Base-by-base conservation (phyloP, 1,140 invertebrate genomes). In the Holcopasites calliopsidis region DNA sequence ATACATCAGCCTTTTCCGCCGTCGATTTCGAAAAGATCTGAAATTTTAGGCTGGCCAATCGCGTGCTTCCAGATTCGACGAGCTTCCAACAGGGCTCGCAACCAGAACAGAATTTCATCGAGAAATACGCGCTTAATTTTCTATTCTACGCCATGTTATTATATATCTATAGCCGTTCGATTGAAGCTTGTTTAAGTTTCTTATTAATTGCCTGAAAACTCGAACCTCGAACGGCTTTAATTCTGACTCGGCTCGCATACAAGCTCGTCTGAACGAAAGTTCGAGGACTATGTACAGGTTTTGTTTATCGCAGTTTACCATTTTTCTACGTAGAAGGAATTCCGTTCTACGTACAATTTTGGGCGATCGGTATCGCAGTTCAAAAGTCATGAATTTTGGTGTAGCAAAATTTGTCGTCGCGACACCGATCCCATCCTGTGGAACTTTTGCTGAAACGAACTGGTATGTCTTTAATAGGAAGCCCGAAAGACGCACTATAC, bases 21-120 rank as follows among this genome's bases (percentile, higher is more conserved):
- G 70, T 76, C 55, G 79, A 69, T 76, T 69, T 69, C 70, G 71
- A 76, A 84, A 78, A 84, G 71, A 80, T 70, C 33, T 76, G 70
- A 78, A 83, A 83, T 76, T 83, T 83, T 77, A 79, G 82, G 80
- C 77, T 79, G 71, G 82, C 64, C 82, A 76, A 76, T 84, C 77
- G 82, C 80, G 77, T 83, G 81, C 80, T 79, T 83, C 81, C 81
- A 64, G 80, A 70, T 75, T 83, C 81, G 79, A 83, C 81, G 81
- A 82, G 79, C 81, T 75, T 78, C 65, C 81, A 69, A 49, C 72
- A 62, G 76, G 64, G 76, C 76, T 78, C 72, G 76, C 54, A 47
- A 78, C 38, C 54, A 74, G 75, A 72, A 82, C 77, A 66, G 77
- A 81, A 81, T 81, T 52, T 58, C 40, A 11, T 35, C 21, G 77